phyloP scores from a whole-genome alignment of 2,888 invertebrate species.

The Ryuthela nishihirai region DNA sequence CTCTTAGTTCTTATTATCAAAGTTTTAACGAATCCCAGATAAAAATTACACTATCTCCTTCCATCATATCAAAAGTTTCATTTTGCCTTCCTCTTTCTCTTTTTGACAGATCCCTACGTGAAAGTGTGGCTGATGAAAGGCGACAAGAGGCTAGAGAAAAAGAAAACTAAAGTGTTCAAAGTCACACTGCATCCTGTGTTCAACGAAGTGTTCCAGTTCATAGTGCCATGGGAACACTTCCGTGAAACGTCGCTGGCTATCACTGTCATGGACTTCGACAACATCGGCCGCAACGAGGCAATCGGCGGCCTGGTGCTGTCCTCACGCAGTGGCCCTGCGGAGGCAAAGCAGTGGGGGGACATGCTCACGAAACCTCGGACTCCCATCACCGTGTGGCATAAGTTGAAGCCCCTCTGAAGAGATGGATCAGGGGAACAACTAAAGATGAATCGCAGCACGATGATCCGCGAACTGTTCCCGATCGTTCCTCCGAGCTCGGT shows the following conservation, averaged over 20 bases:
- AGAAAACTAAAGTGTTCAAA: slow-evolving; percentile 78
- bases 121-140: slow-evolving; percentile 96
- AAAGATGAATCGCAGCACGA: no score
- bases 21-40: no score
- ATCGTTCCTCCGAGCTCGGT: no score
- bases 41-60: no score
- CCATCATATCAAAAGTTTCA: no score
- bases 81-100: slow-evolving; percentile 31
- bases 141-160: slow-evolving; percentile 89
- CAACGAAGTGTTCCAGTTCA: slow-evolving; percentile 93
- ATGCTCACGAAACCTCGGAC: slow-evolving; percentile 97
- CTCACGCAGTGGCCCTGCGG: slow-evolving; percentile 88
- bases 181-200: slow-evolving; percentile 87
- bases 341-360: slow-evolving; percentile 97
- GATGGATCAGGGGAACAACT: background rate
- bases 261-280: slow-evolving; percentile 96
- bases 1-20: no score
- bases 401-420: slow-evolving; percentile 72
- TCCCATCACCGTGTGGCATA: slow-evolving; percentile 95
- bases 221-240: slow-evolving; percentile 95
- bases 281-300: slow-evolving; percentile 87
- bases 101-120: slow-evolving; percentile 87
- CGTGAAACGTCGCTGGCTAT: slow-evolving; percentile 90
- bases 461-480: no score
- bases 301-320: slow-evolving; percentile 89